A percentile compares a stretch with the other conserved stretches of the same genome.
Evolutionary conservation across 1,140 invertebrate species (phyloP).

Genomic region (Zaprionus davidi): DNA sequence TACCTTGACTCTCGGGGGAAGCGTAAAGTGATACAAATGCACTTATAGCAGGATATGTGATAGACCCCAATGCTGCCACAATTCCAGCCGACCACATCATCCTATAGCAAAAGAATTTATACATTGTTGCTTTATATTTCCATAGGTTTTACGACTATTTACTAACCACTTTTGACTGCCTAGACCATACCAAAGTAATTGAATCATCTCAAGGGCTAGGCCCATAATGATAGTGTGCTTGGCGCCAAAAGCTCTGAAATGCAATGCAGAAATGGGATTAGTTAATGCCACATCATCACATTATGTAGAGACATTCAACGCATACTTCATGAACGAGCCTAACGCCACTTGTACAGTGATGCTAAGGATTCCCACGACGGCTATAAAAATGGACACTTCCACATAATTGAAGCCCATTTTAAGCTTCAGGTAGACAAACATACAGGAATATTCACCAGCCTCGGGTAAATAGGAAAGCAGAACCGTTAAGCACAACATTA

Average conservation of each 20-base stretch:
- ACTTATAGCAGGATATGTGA: constrained; percentile 99
- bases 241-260: constrained; percentile 88
- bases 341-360: constrained; percentile 97
- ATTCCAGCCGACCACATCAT: constrained; percentile 99
- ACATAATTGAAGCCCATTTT: constrained; percentile 98
- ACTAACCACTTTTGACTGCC: constrained; percentile 86
- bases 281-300: background rate
- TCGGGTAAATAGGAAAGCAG: constrained; percentile 99
- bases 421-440: constrained; percentile 99
- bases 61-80: constrained; percentile 96
- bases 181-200: constrained; percentile 98
- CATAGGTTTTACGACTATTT: background rate
- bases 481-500: constrained; percentile 98
- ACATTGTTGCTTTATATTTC: background rate
- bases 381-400: constrained; percentile 99
- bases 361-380: constrained; percentile 97
- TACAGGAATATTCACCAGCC: constrained; percentile 99
- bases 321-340: constrained; percentile 91
- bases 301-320: background rate
- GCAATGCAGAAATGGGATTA: background rate
- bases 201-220: constrained; percentile 97
- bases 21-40: constrained; percentile 99
- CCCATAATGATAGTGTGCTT: constrained; percentile 99
- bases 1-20: constrained; percentile 97
- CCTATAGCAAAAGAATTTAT: constrained; percentile 85